A percentile compares a stretch with the other conserved stretches of the same genome.
phyloP scores from a whole-genome alignment of 2,113 vertebrate genomes.

The Struthidea cinerea region DNA sequence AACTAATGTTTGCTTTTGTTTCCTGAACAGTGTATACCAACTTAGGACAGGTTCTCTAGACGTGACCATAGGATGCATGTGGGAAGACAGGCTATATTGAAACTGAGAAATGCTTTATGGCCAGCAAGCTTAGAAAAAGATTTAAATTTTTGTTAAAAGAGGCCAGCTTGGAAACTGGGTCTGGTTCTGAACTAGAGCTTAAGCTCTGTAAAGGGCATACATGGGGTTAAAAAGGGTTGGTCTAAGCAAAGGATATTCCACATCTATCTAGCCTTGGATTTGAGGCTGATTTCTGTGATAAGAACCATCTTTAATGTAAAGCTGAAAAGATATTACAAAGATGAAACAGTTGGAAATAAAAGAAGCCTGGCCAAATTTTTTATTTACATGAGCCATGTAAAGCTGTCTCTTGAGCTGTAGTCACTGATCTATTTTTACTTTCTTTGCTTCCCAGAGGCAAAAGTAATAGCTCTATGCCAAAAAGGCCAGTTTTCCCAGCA shows the following conservation, averaged over 20 bases:
- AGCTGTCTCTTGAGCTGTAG: background rate
- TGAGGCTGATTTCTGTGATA: background rate
- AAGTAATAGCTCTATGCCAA: background rate
- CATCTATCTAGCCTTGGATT: background rate
- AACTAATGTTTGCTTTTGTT: background rate
- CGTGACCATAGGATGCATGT: background rate
- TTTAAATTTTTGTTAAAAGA: background rate
- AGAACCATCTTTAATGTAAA: background rate
- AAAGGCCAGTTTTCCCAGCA: background rate
- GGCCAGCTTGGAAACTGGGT: background rate
- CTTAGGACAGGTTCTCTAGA: background rate
- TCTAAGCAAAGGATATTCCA: background rate
- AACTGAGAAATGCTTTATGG: background rate
- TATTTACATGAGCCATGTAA: background rate
- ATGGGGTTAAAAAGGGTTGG: background rate
- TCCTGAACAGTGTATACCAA: background rate
- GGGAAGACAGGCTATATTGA: background rate
- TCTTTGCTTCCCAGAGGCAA: slow-evolving; percentile 10
- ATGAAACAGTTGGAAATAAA: slow-evolving; percentile 18
- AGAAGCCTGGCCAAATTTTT: slow-evolving; percentile 6
- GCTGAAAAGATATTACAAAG: background rate
- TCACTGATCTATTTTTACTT: slow-evolving; percentile 17
- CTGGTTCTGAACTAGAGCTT: background rate
- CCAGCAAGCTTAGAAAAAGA: background rate
- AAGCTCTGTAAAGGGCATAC: background rate